Conservation (phyloP, 2,113 vertebrate genomes). For the Ariopsis seemanni region DNA sequence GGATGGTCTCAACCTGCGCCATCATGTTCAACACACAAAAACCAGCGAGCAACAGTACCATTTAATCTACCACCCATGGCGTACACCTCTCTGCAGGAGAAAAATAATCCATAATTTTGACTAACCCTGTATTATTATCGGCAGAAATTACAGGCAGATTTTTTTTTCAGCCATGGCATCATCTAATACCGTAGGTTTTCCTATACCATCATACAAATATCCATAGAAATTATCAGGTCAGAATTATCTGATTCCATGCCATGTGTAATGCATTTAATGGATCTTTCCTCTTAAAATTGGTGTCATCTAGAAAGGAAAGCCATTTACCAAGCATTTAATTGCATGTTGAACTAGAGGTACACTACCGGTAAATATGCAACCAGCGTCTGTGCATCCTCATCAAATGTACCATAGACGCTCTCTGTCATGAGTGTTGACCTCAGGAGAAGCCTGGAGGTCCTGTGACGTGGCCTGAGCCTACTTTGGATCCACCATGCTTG, state of each 20-base stretch:
- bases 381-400: not conserved
- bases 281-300: not conserved
- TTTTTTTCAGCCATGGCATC: not conserved
- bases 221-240: not conserved
- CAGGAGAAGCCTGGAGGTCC: not conserved
- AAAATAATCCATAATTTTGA: too few species aligned
- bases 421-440: not conserved
- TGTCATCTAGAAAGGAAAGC: not conserved
- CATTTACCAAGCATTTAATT: not conserved
- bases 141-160: not conserved
- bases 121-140: too few species aligned
- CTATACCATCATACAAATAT: not conserved
- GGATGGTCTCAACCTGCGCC: too few species aligned
- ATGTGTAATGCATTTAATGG: not conserved
- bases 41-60: too few species aligned
- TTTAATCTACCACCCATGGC: too few species aligned
- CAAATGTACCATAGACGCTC: not conserved
- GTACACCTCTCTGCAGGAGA: too few species aligned
- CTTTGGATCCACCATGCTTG: not conserved
- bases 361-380: not conserved
- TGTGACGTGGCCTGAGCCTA: not conserved
- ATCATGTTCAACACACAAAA: too few species aligned
- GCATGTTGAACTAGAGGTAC: not conserved
- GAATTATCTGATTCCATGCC: not conserved
- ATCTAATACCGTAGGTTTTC: not conserved